Base-by-base conservation (phyloP, 2,888 invertebrate species). In the Harpalus rubripes region DNA sequence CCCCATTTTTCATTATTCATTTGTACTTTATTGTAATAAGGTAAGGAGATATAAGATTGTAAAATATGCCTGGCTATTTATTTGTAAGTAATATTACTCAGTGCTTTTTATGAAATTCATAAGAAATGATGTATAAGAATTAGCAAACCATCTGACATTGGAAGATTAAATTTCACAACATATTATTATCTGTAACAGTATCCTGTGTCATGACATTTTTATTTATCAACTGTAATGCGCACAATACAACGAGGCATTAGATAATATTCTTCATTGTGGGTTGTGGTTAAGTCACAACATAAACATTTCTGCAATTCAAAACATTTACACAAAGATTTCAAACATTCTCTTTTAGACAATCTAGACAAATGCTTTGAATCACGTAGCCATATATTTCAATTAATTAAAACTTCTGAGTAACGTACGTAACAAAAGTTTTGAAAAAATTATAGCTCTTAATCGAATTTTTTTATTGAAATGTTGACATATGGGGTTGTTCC, bases 211-310 rank as follows among this genome's bases (percentile, higher is more conserved):
- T 68, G 32, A 68, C 32, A 68, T 68, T 68, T 39, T 26, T 68
- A 32, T 68, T 68, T 68, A 68, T 68, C 68, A 68, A 39, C 2
- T 39, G 68, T 68, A 16, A 39, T 15, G 44, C 44, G 44, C 12
- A 52, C 8, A 5, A 12, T 8, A 2, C 44, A 52, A 52, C 44
- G 39, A 15, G 68, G 41, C 68, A 39, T 68, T 39, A 68, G 39
- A 68, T 68, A 15, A 68, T 26, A 68, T 68, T 68, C 41, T 7
- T 68, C 26, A 63, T 39, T 68, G 68, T 63, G 63, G 63, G 59
- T 16, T 59, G 8, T 61, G 59, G 15, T 18, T 61, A 12, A 4
- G 26, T 63, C 68, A 68, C 26, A 68, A n/a, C 39, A 15, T n/a
- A 39, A 68, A 39, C 15, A 39, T 68, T 32, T 15, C 7, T 26